phyloP scores from a whole-genome alignment of 35 echinoderm and acorn worm species.

The Strongylocentrotus purpuratus region DNA sequence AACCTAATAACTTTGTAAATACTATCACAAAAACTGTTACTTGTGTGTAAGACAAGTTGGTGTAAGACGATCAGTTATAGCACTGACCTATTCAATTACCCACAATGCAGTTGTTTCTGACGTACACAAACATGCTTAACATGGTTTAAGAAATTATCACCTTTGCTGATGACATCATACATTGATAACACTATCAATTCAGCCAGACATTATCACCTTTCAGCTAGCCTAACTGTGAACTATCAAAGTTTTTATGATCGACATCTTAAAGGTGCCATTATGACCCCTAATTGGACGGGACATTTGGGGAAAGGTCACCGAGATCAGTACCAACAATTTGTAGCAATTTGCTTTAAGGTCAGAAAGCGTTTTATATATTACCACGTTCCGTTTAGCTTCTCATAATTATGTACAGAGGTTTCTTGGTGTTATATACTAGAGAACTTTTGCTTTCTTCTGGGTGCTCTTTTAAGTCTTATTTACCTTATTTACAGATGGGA shows the following conservation, averaged over 20 bases:
- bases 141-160: not conserved
- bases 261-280: conserved; percentile 9
- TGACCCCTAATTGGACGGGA: not conserved
- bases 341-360: conserved; percentile 11
- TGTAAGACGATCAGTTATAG: not conserved
- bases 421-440: too few relatives aligned
- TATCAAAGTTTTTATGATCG: not conserved
- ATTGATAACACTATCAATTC: not conserved
- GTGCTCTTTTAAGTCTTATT: too few relatives aligned
- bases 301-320: not conserved
- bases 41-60: not conserved
- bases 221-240: not conserved
- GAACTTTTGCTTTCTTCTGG: too few relatives aligned
- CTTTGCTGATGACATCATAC: not conserved
- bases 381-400: not conserved
- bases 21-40: not conserved
- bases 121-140: not conserved
- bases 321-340: not conserved
- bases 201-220: not conserved
- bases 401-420: not conserved
- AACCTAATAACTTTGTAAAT: not conserved
- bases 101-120: not conserved
- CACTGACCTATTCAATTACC: not conserved
- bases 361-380: not conserved
- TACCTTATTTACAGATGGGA: too few relatives aligned